Evolutionary conservation across 2,888 invertebrate species (phyloP), one percentile per base, ranked within the genome.

Genomic region (Cordilura impudica): DNA sequence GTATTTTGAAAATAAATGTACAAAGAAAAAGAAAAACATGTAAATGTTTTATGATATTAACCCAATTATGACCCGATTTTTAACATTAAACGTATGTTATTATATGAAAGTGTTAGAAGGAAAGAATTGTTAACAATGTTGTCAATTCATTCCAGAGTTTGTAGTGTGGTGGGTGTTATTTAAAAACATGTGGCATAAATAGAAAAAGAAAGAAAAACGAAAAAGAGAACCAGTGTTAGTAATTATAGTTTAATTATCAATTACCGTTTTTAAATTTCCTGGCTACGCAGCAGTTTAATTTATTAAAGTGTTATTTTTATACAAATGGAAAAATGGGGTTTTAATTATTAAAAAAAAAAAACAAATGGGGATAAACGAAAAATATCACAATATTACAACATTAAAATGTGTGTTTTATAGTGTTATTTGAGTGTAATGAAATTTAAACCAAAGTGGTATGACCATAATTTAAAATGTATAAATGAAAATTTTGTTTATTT

Each of bases 231-330:
- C 82, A 84, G 81, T 82, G 85, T 85, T 86, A 87, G 84, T 87
- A 84, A 84, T 83, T 84, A 87, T 86, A 85, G 83, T 84, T 83
- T 82, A 82, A 81, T 83, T 84, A 82, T 84, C 83, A 85, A 83
- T 89, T 88, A 88, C 88, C 89, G 84, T 86, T 88, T 83, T 85
- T 85, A 86, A 89, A 87, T 85, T 88, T 88, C 89, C 89, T 86
- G 83, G 89, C 89, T 88, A n/a, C n/a, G 88, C 79, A 78, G 81
- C 82, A 79, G 21, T 75, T 79, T 75, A 60, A 67, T 67, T 65
- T 58, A 56, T 78, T 58, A 63, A 2, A 39, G 39, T 77, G 43
- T 74, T 70, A 71, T 67, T 67, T 63, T 71, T 70, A 31, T 71
- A 71, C 56, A 75, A 61, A 65, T 56, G n/a, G 31, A 35, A 45